Conservation (phyloP, 2,113 vertebrate genomes). For the Gracilinanus agilis region DNA sequence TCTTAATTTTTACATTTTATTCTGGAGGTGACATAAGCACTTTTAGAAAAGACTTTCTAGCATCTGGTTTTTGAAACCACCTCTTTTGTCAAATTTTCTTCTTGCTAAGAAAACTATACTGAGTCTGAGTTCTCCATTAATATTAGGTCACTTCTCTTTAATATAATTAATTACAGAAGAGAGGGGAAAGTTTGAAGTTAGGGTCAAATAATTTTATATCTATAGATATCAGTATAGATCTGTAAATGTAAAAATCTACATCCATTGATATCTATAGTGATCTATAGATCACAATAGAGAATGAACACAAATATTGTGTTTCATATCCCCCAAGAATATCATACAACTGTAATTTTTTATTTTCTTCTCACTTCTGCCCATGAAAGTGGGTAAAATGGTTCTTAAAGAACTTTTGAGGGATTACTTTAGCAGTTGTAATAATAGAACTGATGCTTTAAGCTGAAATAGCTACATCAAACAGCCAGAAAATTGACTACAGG, state of each 20-base stretch:
- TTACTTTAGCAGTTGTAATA: conserved; percentile 1
- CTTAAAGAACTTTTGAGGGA: conserved; percentile 9
- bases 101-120: not conserved
- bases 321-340: accelerated
- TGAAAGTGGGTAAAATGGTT: not conserved
- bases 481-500: not conserved
- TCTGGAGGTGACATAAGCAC: not conserved
- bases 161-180: not conserved
- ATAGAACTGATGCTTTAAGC: not conserved
- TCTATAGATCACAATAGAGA: not conserved
- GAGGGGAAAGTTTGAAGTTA: not conserved
- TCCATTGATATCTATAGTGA: not conserved
- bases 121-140: not conserved
- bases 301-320: not conserved
- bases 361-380: not conserved
- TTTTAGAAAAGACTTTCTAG: not conserved
- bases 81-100: not conserved
- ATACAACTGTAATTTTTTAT: not conserved
- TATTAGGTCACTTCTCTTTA: not conserved
- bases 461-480: not conserved
- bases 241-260: not conserved
- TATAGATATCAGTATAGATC: not conserved
- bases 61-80: not conserved
- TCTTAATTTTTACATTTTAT: not conserved
- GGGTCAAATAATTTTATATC: not conserved